Conservation (phyloP, 2,797 vertebrate species). For the Masticophis lateralis region DNA sequence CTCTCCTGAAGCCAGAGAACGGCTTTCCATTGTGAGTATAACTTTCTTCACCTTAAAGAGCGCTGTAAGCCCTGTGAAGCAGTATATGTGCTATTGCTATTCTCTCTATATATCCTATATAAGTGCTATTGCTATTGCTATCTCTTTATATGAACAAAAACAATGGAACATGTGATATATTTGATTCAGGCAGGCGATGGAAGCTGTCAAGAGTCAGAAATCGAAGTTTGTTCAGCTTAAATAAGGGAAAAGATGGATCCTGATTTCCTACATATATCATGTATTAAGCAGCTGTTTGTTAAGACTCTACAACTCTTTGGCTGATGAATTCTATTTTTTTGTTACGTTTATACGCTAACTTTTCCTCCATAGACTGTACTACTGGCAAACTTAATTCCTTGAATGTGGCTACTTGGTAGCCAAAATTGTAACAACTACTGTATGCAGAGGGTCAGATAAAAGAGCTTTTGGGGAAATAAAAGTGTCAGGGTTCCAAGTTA, state of each 20-base stretch:
- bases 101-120: too few species aligned
- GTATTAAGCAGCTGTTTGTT: neutral
- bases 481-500: too few species aligned
- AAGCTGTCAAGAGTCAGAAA: neutral
- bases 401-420: neutral
- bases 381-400: neutral
- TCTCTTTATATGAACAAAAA: neutral
- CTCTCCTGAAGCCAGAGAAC: constrained; percentile 72
- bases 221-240: too few species aligned
- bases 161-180: neutral
- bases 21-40: constrained; percentile 72
- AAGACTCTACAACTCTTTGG: neutral
- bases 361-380: neutral
- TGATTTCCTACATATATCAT: neutral
- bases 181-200: neutral
- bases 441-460: neutral
- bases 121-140: too few species aligned
- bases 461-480: neutral
- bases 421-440: neutral
- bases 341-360: neutral
- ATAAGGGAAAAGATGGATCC: neutral
- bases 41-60: neutral
- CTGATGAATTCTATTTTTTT: neutral
- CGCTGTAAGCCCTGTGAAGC: too few species aligned
- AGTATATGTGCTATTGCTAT: too few species aligned